Evolutionary conservation across 2,888 invertebrate genomes (phyloP).

Genomic region (Dryomyza anilis): DNA sequence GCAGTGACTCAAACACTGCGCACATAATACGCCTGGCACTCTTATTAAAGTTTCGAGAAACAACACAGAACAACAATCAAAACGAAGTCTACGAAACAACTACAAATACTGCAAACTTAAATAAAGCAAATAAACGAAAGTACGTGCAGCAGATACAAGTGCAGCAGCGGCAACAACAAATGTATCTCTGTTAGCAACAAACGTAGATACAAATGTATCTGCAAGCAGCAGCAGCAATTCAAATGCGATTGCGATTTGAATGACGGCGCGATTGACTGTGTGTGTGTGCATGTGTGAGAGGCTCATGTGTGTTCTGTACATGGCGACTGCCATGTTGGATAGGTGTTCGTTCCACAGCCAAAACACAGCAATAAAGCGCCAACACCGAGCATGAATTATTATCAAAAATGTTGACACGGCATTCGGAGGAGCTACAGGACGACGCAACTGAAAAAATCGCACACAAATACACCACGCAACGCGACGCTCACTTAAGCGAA

Average conservation of each 20-base stretch:
- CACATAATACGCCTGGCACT: slow-evolving; percentile 3
- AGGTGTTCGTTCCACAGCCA: neutral
- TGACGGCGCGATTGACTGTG: neutral
- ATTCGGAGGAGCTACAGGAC: neutral
- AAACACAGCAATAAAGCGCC: neutral
- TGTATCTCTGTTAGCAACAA: neutral
- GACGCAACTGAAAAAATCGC: slow-evolving; percentile 1
- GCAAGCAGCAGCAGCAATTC: slow-evolving; percentile 22
- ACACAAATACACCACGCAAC: too few relatives aligned
- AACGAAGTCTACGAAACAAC: neutral
- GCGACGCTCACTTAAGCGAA: slow-evolving; percentile 5
- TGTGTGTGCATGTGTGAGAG: neutral
- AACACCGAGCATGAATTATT: slow-evolving; percentile 19
- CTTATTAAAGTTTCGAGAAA: slow-evolving; percentile 17
- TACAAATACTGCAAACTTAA: slow-evolving; percentile 9
- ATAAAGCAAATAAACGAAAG: neutral
- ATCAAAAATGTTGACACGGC: slow-evolving; percentile 2
- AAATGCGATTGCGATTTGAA: neutral
- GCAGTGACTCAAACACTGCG: neutral
- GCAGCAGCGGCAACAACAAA: neutral
- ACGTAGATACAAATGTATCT: slow-evolving; percentile 13
- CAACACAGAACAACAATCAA: neutral
- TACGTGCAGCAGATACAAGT: neutral
- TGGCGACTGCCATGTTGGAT: neutral
- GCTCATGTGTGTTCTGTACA: neutral